Evolutionary conservation across 2,797 vertebrate genomes (phyloP).

Genomic region (Fundulus diaphanus): DNA sequence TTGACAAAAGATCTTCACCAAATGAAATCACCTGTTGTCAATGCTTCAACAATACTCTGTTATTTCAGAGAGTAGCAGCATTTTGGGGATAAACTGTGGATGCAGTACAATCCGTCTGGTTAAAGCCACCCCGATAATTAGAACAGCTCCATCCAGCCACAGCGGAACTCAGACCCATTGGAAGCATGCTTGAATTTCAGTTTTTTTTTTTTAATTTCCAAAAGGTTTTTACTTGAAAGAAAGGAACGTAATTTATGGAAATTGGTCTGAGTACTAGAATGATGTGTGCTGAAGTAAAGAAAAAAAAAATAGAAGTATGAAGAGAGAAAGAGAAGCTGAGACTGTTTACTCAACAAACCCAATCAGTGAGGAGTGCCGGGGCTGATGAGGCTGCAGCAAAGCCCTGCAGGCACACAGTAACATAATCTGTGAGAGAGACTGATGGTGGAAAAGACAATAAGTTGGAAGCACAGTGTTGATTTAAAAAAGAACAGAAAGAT

Average conservation of each 20-base stretch:
- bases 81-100: constrained; percentile 13
- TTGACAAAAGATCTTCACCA: constrained; percentile 2
- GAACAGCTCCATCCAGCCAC: not conserved
- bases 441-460: constrained; percentile 57
- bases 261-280: not conserved
- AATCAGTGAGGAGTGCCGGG: constrained; percentile 55
- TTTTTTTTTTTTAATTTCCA: not conserved
- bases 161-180: not conserved
- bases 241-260: not conserved
- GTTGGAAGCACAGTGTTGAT: constrained; percentile 60
- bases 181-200: not conserved
- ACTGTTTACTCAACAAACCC: constrained; percentile 60
- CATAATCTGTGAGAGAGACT: constrained; percentile 52
- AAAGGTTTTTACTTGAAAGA: not conserved
- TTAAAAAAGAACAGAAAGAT: constrained; percentile 66
- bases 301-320: not conserved
- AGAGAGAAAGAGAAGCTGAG: constrained; percentile 10
- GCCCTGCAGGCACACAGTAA: constrained; percentile 66
- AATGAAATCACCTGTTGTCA: constrained; percentile 22
- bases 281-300: not conserved
- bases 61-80: constrained; percentile 47
- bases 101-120: constrained; percentile 33
- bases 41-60: constrained; percentile 38
- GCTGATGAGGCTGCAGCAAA: constrained; percentile 59
- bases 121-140: constrained; percentile 26